Evolutionary conservation across 2,888 invertebrate genomes (phyloP).

Genomic region (Neria commutata): DNA sequence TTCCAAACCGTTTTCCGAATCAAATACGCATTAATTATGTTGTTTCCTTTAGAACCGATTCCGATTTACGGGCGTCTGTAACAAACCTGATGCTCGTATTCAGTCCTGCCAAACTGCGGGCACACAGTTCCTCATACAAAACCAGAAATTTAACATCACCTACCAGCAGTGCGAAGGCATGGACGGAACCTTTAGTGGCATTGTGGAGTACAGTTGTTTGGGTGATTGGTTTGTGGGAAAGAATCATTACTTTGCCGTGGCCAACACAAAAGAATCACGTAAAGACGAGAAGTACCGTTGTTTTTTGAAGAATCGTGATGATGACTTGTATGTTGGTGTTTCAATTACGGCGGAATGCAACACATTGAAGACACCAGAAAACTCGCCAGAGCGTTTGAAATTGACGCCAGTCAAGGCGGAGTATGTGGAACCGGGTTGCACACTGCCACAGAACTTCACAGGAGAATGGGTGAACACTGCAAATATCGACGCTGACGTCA

Average conservation of each 20-base stretch:
- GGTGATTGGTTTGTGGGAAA: constrained; percentile 96
- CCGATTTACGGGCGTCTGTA: constrained; percentile 90
- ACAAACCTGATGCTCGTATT: constrained; percentile 86
- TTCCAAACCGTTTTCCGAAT: too few relatives aligned
- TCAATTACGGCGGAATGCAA: constrained; percentile 95
- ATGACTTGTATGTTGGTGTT: constrained; percentile 88
- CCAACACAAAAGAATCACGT: constrained; percentile 93
- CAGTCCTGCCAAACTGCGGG: constrained; percentile 95
- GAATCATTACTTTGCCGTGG: constrained; percentile 97
- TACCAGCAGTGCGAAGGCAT: constrained; percentile 89
- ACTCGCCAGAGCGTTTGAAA: constrained; percentile 87
- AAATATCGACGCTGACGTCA: constrained; percentile 92
- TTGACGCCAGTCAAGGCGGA: constrained; percentile 89
- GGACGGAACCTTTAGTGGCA: constrained; percentile 89
- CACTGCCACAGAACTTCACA: constrained; percentile 90
- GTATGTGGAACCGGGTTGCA: constrained; percentile 88
- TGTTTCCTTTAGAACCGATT: constrained; percentile 74
- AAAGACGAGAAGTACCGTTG: constrained; percentile 95
- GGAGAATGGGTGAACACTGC: constrained; percentile 98
- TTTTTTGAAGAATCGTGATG: constrained; percentile 91
- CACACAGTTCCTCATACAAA: constrained; percentile 92
- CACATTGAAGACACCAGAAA: constrained; percentile 89
- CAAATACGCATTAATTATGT: too few relatives aligned
- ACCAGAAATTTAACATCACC: constrained; percentile 95
- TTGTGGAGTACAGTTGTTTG: constrained; percentile 89